Conservation (phyloP, 2,797 vertebrate species). For the Chelon auratus region DNA sequence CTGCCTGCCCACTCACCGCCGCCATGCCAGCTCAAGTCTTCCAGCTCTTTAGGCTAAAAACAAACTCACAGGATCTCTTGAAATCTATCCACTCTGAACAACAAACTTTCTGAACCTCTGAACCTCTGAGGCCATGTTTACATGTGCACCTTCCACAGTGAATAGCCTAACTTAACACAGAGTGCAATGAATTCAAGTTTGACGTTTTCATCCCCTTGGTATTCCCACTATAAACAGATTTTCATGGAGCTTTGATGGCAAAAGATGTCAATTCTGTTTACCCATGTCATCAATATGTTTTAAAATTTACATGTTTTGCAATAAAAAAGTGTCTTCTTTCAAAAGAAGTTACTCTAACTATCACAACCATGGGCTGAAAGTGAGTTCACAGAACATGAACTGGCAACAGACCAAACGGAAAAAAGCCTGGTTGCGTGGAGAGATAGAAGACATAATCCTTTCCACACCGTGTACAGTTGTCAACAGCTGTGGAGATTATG, state of each 20-base stretch:
- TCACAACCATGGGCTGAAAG: slow-evolving; percentile 13
- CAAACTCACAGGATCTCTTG: no score
- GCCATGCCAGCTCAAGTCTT: no score
- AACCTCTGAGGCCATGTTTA: no score
- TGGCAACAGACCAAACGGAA: slow-evolving; percentile 35
- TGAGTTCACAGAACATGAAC: slow-evolving; percentile 35
- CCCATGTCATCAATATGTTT: neutral
- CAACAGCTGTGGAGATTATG: slow-evolving; percentile 57
- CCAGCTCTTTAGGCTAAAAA: no score
- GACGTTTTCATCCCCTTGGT: neutral
- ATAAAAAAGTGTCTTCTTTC: no score
- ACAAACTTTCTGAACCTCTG: no score
- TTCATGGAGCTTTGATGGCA: slow-evolving; percentile 1
- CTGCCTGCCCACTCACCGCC: no score
- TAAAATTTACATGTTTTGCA: neutral
- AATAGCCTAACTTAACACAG: no score
- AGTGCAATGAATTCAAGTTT: neutral
- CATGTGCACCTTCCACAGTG: no score
- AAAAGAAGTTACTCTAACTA: slow-evolving; percentile 13
- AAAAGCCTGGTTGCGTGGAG: slow-evolving; percentile 41
- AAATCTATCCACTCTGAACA: no score
- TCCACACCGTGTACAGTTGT: slow-evolving; percentile 38
- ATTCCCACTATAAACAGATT: neutral
- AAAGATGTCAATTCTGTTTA: slow-evolving; percentile 1
- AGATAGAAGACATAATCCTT: slow-evolving; percentile 60